Base-by-base conservation (phyloP, 1,140 invertebrate species). In the Druon quercuslanigerum region DNA sequence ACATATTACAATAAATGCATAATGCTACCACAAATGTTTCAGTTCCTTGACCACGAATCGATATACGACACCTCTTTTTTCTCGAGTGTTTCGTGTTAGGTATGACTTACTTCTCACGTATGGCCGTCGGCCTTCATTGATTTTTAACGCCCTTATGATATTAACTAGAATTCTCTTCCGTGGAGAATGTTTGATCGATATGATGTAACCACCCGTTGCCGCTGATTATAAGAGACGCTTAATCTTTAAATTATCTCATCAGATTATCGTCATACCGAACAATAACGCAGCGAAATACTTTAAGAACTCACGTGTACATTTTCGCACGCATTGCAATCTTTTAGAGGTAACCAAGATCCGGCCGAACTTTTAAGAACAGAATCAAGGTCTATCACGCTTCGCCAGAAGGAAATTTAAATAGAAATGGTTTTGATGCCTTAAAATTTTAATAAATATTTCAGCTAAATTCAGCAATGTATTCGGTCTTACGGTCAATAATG, bases 111-210 rank as follows among this genome's bases (percentile, higher is more conserved):
- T 17, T 17, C 52, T 19, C 17, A 17, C n/a, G 17, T 19, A 54
- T 19, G n/a, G n/a, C 14, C 33, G 60, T 66, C 60, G 60, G 40
- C 60, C 60, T 66, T 66, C 60, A 66, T 66, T 66, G 60, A 66
- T 66, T 66, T 66, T 66, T 66, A 66, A 46, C 60, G n/a, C 60
- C 60, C 40, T 66, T 66, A 66, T 66, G 60, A 66, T 66, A 66
- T 66, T 66, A 66, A 33, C 25, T 66, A 20, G 40, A 66, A 66
- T 66, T 66, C 60, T 40, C 33, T 66, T 66, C 60, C 33, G 25
- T 9, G 60, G 20, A 66, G 60, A 66, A 66, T 66, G 60, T 66
- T 66, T 66, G 60, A 66, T 66, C 60, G n/a, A 66, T 66, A 66
- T 46, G 25, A 66, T 33, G 57, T 66, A 66, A 66, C 33, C n/a